phyloP scores from a whole-genome alignment of 2,888 invertebrate species.

The Marronus borbonicus region DNA sequence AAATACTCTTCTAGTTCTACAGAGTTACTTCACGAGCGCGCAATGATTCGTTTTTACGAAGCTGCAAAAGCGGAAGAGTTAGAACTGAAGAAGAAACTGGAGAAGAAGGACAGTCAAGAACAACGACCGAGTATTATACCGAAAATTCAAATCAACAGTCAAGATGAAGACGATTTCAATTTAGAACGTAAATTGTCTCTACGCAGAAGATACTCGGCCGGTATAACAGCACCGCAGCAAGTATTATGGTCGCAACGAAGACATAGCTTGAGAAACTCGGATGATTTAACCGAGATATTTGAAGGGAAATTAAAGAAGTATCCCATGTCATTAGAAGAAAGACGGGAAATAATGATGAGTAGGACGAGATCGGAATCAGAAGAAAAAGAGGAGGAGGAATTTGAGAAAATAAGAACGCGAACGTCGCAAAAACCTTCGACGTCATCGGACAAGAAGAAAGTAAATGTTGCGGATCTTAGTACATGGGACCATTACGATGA shows the following conservation, averaged over 20 bases:
- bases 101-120: slow-evolving; percentile 56
- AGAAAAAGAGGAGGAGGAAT: slow-evolving; percentile 66
- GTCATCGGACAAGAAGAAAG: slow-evolving; percentile 63
- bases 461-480: slow-evolving; percentile 65
- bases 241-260: slow-evolving; percentile 66
- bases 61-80: slow-evolving; percentile 84
- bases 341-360: slow-evolving; percentile 60
- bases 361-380: slow-evolving; percentile 66
- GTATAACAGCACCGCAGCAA: slow-evolving; percentile 66
- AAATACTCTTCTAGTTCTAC: slow-evolving; percentile 86
- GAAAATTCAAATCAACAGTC: slow-evolving; percentile 72
- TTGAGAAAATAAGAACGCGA: slow-evolving; percentile 65
- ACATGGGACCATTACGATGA: slow-evolving; percentile 70
- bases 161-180: slow-evolving; percentile 70
- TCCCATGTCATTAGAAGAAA: slow-evolving; percentile 58
- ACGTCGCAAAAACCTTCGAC: slow-evolving; percentile 67
- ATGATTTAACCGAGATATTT: slow-evolving; percentile 62
- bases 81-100: slow-evolving; percentile 67
- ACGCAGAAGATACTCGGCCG: slow-evolving; percentile 71
- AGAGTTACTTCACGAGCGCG: slow-evolving; percentile 85
- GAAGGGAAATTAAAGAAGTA: slow-evolving; percentile 61
- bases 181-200: slow-evolving; percentile 71
- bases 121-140: slow-evolving; percentile 62
- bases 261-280: slow-evolving; percentile 63
- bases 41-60: slow-evolving; percentile 87